Percentiles rank a stretch among this genome's conserved stretches.
phyloP scores from a whole-genome alignment of 2,113 vertebrate species.

The Ammospiza caudacuta region DNA sequence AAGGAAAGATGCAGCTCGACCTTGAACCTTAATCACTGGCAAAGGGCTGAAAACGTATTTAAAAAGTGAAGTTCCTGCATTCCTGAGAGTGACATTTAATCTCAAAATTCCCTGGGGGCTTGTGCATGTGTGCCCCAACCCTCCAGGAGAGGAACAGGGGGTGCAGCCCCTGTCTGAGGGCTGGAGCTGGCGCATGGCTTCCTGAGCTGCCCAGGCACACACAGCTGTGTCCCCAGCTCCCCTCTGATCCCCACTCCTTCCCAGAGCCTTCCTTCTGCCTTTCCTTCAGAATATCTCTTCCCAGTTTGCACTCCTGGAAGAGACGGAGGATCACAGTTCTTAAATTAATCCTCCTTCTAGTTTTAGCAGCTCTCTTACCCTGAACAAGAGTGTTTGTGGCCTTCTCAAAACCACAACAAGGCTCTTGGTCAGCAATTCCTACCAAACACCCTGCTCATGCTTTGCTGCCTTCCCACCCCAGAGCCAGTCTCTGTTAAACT shows the following conservation, averaged over 20 bases:
- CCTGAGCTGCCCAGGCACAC: not conserved
- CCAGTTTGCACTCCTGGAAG: not conserved
- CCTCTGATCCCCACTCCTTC: not conserved
- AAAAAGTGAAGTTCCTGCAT: constrained; percentile 10
- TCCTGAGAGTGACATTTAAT: constrained; percentile 38
- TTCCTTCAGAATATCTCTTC: not conserved
- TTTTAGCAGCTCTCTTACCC: not conserved
- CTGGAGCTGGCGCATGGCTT: rapidly evolving
- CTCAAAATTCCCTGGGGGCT: not conserved
- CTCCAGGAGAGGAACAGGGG: not conserved
- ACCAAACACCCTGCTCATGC: not conserved
- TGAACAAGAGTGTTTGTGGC: not conserved
- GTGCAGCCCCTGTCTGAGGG: not conserved
- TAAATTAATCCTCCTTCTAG: not conserved
- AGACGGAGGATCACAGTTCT: not conserved
- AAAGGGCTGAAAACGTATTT: constrained; percentile 19
- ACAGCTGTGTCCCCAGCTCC: not conserved
- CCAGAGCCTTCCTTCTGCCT: not conserved
- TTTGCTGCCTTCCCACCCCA: not conserved
- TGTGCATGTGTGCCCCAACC: rapidly evolving
- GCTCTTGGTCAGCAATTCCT: not conserved
- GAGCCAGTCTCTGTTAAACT: not conserved
- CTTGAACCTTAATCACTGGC: constrained; percentile 33
- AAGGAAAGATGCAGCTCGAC: constrained; percentile 46
- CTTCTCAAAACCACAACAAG: not conserved